phyloP scores from a whole-genome alignment of 2,113 vertebrate species.

The Labeo catla region DNA sequence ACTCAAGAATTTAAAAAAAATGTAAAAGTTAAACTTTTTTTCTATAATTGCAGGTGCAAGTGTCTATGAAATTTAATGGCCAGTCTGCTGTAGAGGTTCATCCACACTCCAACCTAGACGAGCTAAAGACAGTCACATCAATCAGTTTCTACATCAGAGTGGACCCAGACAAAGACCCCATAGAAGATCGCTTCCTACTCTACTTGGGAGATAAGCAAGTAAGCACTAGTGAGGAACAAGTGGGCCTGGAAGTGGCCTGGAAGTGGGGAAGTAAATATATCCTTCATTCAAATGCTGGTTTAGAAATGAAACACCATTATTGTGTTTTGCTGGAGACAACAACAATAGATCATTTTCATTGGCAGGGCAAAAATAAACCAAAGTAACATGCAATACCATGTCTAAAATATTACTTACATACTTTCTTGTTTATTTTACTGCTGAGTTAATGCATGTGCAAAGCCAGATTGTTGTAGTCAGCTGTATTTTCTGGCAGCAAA shows the following conservation, averaged over 20 bases:
- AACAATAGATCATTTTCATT: not conserved
- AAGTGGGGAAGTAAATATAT: not conserved
- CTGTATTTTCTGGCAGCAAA: not conserved
- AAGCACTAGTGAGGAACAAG: slow-evolving; percentile 63
- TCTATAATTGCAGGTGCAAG: slow-evolving; percentile 83
- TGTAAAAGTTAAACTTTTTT: not conserved
- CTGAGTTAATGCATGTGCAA: not conserved
- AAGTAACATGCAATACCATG: not conserved
- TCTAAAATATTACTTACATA: not conserved
- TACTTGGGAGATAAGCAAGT: slow-evolving; percentile 93
- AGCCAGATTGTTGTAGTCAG: not conserved
- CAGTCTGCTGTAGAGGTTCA: slow-evolving; percentile 90
- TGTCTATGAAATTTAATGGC: slow-evolving; percentile 95
- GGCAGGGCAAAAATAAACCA: not conserved
- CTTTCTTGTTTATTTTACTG: not conserved
- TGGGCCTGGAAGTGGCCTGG: not conserved
- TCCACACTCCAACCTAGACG: slow-evolving; percentile 84
- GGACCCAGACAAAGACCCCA: slow-evolving; percentile 76
- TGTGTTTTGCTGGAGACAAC: not conserved
- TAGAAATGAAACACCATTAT: not conserved
- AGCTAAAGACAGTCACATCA: slow-evolving; percentile 90
- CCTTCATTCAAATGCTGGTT: not conserved
- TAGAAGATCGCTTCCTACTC: slow-evolving; percentile 88
- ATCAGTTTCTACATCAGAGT: slow-evolving; percentile 90
- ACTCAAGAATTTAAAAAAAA: not conserved